phyloP scores from a whole-genome alignment of 1,140 invertebrate species.

The Pygmarrhopalites habei region DNA sequence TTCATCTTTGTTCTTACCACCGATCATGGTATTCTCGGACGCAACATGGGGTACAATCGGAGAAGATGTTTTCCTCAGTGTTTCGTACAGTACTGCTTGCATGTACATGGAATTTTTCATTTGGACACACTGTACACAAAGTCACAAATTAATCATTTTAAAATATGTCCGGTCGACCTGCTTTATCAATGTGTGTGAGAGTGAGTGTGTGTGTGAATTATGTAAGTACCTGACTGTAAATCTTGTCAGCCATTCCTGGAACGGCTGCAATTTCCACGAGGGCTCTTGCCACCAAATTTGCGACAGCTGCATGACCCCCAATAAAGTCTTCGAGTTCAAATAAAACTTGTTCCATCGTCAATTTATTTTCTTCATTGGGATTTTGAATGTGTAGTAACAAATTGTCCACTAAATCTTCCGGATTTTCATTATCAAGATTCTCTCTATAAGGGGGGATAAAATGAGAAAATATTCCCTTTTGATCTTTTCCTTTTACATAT shows the following conservation, averaged over 20 bases:
- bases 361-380: constrained; percentile 47
- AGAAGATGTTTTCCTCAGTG: constrained; percentile 69
- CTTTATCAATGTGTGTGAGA: no score
- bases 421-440: constrained; percentile 37
- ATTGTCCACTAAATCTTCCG: constrained; percentile 64
- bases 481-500: no score
- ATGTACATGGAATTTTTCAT: constrained; percentile 62
- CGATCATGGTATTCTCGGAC: constrained; percentile 63
- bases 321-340: constrained; percentile 78
- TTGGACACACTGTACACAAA: constrained; percentile 23
- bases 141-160: no score
- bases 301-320: constrained; percentile 80
- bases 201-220: no score
- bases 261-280: constrained; percentile 35
- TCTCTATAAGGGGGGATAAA: constrained; percentile 26
- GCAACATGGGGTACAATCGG: constrained; percentile 87
- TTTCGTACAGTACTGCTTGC: constrained; percentile 72
- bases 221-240: constrained; percentile 33
- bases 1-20: constrained; percentile 47
- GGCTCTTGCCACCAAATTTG: constrained; percentile 50
- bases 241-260: constrained; percentile 31
- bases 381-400: constrained; percentile 60
- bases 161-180: no score
- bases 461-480: no score
- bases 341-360: constrained; percentile 60